Conservation (phyloP, 2,797 vertebrate species). For the Rhadinocentrus ornatus region DNA sequence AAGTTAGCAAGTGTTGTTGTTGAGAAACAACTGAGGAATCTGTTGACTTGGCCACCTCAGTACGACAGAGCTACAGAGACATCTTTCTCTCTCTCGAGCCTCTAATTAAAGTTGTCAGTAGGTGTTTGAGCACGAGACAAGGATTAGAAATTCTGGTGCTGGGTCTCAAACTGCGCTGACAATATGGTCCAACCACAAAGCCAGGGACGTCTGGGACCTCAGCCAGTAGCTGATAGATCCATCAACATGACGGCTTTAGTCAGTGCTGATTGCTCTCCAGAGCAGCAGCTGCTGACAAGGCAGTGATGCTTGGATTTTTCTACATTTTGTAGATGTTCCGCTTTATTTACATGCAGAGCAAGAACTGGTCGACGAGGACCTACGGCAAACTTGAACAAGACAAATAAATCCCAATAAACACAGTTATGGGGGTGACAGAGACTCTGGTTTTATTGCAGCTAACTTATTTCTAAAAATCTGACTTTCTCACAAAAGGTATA, state of each 20-base stretch:
- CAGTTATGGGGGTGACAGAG: not conserved
- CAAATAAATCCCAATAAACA: not conserved
- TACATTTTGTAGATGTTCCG: conserved; percentile 19
- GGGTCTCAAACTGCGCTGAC: conserved; percentile 68
- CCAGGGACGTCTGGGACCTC: conserved; percentile 63
- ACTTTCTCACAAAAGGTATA: too few species aligned
- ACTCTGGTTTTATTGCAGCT: not conserved
- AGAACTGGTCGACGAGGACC: conserved; percentile 22
- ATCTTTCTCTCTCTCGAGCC: conserved; percentile 16
- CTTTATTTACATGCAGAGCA: conserved; percentile 52
- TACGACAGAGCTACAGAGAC: conserved; percentile 3
- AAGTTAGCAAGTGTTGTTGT: too few species aligned
- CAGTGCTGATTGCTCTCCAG: conserved; percentile 56
- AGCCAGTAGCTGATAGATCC: conserved; percentile 73
- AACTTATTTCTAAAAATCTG: too few species aligned
- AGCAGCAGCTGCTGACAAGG: conserved; percentile 51
- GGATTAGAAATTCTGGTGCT: conserved; percentile 55
- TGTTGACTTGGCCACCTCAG: conserved; percentile 8
- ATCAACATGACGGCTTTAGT: conserved; percentile 64
- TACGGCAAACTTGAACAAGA: not conserved
- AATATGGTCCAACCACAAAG: conserved; percentile 66
- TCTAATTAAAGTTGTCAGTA: conserved; percentile 69
- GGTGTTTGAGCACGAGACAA: conserved; percentile 48
- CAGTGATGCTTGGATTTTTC: conserved; percentile 42
- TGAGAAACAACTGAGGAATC: conserved; percentile 7